Percentiles rank a stretch among this genome's conserved stretches.
Conservation (phyloP, 2,888 invertebrate genomes). For the Dasysyrphus tricinctus region DNA sequence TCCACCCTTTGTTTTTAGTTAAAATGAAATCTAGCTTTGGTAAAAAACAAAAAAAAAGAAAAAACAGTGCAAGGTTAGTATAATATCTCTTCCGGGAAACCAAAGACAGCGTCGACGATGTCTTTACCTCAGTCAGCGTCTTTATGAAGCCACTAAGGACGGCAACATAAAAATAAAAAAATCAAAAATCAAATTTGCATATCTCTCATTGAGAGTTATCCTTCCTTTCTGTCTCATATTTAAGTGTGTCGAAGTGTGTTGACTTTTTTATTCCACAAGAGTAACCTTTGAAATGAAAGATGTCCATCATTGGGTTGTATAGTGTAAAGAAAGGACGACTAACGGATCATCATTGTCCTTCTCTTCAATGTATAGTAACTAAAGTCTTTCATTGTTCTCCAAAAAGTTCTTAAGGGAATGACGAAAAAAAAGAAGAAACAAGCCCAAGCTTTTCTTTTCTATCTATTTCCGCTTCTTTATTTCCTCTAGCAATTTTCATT, state of each 20-base stretch:
- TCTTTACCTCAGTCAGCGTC: constrained; percentile 46
- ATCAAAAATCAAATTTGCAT: constrained; percentile 65
- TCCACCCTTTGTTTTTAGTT: constrained; percentile 36
- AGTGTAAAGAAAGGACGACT: constrained; percentile 42
- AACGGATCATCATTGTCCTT: constrained; percentile 35
- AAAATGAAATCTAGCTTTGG: constrained; percentile 33
- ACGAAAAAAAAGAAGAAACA: constrained; percentile 22
- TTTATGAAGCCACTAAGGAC: constrained; percentile 50
- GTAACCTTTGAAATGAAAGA: constrained; percentile 55
- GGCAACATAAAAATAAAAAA: constrained; percentile 15
- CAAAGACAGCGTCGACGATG: constrained; percentile 9
- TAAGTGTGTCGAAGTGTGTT: constrained; percentile 56
- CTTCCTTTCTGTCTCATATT: constrained; percentile 15
- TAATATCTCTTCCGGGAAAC: constrained; percentile 43
- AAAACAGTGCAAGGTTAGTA: constrained; percentile 41
- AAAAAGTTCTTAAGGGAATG: constrained; percentile 1
- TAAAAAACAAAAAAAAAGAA: neutral
- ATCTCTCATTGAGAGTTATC: constrained; percentile 51
- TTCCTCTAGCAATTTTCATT: neutral
- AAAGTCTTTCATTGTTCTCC: constrained; percentile 32
- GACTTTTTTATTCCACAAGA: constrained; percentile 69
- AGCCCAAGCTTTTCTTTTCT: constrained; percentile 31
- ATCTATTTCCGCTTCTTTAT: constrained; percentile 28
- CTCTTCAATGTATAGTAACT: constrained; percentile 53
- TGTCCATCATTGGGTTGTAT: constrained; percentile 12